Conservation (phyloP, 92 coral and sea anemone genomes). For the Micromussa lordhowensis region DNA sequence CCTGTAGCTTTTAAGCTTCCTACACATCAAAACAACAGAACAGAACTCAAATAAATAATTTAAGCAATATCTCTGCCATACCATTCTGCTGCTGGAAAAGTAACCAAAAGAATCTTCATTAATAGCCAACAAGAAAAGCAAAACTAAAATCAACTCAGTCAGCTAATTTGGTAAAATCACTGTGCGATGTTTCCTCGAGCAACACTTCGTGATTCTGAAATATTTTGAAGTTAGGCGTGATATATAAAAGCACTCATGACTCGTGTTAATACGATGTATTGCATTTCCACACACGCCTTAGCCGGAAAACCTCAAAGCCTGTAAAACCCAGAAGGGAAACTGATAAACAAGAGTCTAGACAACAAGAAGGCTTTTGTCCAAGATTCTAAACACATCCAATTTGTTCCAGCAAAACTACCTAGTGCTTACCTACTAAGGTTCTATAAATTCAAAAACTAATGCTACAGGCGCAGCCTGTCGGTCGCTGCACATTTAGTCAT, state of each 20-base stretch:
- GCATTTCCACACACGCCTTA: constrained; percentile 2
- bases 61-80: background rate
- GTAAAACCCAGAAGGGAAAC: background rate
- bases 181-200: background rate
- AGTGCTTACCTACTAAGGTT: background rate
- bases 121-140: background rate
- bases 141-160: background rate
- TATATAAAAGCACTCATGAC: constrained; percentile 10
- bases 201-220: background rate
- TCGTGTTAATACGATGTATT: constrained; percentile 12
- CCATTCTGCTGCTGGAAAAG: constrained; percentile 14
- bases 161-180: too few species aligned
- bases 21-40: background rate
- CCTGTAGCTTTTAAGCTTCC: background rate
- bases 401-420: background rate
- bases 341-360: background rate
- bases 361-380: background rate
- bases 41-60: background rate
- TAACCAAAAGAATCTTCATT: background rate
- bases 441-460: background rate
- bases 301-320: constrained; percentile 15
- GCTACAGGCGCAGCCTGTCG: background rate
- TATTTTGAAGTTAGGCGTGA: constrained; percentile 1
- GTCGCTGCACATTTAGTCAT: background rate
- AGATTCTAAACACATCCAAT: background rate